Conservation (phyloP, 2,888 invertebrate species). For the Drosophila merina region DNA sequence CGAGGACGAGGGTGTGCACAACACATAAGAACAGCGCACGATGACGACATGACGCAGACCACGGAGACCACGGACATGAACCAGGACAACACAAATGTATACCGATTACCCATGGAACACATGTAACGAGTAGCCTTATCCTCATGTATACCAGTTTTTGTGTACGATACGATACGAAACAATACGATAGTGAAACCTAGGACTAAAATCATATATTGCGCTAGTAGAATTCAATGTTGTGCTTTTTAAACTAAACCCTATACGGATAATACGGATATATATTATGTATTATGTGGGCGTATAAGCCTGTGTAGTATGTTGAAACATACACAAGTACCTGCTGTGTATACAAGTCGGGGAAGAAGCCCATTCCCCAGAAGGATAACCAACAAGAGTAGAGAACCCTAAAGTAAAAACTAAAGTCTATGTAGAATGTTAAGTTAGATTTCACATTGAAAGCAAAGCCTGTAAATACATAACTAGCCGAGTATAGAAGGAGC, state of each 20-base stretch:
- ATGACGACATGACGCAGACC: neutral
- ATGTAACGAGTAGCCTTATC: slow-evolving; percentile 84
- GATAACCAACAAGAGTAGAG: slow-evolving; percentile 20
- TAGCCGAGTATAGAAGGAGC: slow-evolving; percentile 5
- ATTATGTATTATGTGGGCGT: slow-evolving; percentile 17
- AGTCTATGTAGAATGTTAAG: slow-evolving; percentile 36
- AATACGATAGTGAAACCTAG: slow-evolving; percentile 52
- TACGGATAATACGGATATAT: slow-evolving; percentile 10
- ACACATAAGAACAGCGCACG: slow-evolving; percentile 72
- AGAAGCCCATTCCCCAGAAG: slow-evolving; percentile 24
- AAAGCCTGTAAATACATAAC: slow-evolving; percentile 40
- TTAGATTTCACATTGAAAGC: slow-evolving; percentile 43
- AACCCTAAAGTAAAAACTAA: slow-evolving; percentile 12
- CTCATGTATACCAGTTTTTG: slow-evolving; percentile 84
- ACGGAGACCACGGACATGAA: slow-evolving; percentile 12
- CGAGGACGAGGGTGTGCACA: slow-evolving; percentile 83
- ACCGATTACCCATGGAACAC: slow-evolving; percentile 71
- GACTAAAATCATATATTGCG: slow-evolving; percentile 44
- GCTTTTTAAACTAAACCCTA: slow-evolving; percentile 52
- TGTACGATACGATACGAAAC: slow-evolving; percentile 62
- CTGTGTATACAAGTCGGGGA: slow-evolving; percentile 61
- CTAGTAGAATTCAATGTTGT: slow-evolving; percentile 72
- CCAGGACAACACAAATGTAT: slow-evolving; percentile 65
- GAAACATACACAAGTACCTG: slow-evolving; percentile 67
- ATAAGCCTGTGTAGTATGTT: slow-evolving; percentile 22